phyloP scores from a whole-genome alignment of 2,888 invertebrate species.

The Maniola hyperantus region DNA sequence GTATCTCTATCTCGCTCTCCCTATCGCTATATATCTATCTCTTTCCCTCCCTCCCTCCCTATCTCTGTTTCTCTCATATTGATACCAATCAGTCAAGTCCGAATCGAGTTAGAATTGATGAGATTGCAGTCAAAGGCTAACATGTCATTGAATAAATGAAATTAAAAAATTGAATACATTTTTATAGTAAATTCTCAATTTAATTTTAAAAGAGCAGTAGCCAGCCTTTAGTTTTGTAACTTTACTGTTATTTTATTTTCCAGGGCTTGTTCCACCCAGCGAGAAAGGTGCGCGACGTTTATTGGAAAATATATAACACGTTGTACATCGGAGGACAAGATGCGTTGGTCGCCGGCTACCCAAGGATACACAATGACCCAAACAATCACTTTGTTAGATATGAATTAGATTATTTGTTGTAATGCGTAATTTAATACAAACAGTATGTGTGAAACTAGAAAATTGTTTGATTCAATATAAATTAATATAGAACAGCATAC shows the following conservation, averaged over 20 bases:
- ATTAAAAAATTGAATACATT: too few species aligned
- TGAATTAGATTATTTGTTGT: conserved; percentile 96
- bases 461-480: conserved; percentile 14
- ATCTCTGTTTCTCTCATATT: too few species aligned
- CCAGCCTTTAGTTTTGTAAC: neutral
- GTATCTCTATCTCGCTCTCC: too few species aligned
- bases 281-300: conserved; percentile 98
- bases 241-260: conserved; percentile 51
- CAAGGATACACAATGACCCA: conserved; percentile 97
- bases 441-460: conserved; percentile 34
- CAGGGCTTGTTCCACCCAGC: conserved; percentile 99
- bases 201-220: neutral
- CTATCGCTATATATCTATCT: too few species aligned
- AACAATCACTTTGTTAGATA: conserved; percentile 96
- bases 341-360: conserved; percentile 98
- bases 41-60: too few species aligned
- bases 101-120: too few species aligned
- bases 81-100: too few species aligned
- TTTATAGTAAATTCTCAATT: too few species aligned
- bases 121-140: too few species aligned
- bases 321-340: conserved; percentile 99
- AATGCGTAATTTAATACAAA: conserved; percentile 56
- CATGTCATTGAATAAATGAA: too few species aligned
- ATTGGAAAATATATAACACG: conserved; percentile 99
- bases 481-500: neutral